A percentile compares a stretch with the other conserved stretches of the same genome.
phyloP scores from a whole-genome alignment of 1,140 invertebrate species.

The Temnothorax longispinosus region DNA sequence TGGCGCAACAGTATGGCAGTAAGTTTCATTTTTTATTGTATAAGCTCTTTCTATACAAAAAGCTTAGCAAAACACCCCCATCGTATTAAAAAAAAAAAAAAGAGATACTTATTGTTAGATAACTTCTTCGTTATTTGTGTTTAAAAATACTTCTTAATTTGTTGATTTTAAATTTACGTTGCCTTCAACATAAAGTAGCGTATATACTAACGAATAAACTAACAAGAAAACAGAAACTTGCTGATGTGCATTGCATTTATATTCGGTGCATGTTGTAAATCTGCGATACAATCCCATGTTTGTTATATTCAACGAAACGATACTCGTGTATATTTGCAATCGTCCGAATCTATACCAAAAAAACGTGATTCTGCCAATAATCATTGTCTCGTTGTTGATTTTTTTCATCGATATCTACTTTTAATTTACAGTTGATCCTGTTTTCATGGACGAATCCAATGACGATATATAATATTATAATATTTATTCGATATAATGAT shows the following conservation, averaged over 20 bases:
- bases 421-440: constrained; percentile 21
- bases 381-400: constrained; percentile 31
- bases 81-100: neutral
- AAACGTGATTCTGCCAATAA: constrained; percentile 36
- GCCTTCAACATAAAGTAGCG: neutral
- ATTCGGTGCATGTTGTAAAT: constrained; percentile 20
- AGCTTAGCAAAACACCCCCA: neutral
- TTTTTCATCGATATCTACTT: constrained; percentile 39
- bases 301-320: constrained; percentile 28
- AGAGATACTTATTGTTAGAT: neutral
- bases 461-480: constrained; percentile 25
- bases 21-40: constrained; percentile 51
- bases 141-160: neutral
- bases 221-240: neutral
- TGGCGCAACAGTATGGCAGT: constrained; percentile 86
- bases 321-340: constrained; percentile 40
- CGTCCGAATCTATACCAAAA: constrained; percentile 37
- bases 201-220: neutral
- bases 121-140: neutral
- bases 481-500: constrained; percentile 33
- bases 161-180: constrained; percentile 1
- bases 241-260: constrained; percentile 20
- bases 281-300: constrained; percentile 10
- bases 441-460: constrained; percentile 18
- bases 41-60: neutral